Evolutionary conservation across 2,113 vertebrate species (phyloP).

Genomic region (Kobus ellipsiprymnus): DNA sequence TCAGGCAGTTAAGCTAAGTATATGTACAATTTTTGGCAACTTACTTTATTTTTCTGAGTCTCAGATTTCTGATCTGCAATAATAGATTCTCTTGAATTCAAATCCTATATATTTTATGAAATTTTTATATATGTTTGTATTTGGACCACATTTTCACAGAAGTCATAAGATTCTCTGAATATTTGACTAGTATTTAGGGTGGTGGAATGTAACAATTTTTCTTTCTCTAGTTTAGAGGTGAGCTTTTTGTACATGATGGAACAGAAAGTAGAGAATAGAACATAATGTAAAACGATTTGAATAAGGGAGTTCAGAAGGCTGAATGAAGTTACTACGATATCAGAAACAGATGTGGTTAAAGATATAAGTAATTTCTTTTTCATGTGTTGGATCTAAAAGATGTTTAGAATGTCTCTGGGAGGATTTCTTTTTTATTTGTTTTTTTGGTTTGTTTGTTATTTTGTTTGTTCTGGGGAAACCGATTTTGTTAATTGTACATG

Average conservation of each 20-base stretch:
- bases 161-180: neutral
- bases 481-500: neutral
- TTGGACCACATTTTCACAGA: neutral
- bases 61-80: neutral
- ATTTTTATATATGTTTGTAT: neutral
- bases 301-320: neutral
- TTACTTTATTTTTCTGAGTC: neutral
- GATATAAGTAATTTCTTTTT: neutral
- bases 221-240: neutral
- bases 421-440: neutral
- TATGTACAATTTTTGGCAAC: neutral
- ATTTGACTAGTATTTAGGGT: neutral
- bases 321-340: neutral
- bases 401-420: neutral
- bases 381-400: neutral
- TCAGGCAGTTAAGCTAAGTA: neutral
- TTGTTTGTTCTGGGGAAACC: neutral
- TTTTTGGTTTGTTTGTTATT: neutral
- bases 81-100: neutral
- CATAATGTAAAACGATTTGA: neutral
- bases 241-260: neutral
- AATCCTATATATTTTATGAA: neutral
- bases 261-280: neutral
- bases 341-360: constrained; percentile 25
- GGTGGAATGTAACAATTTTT: neutral